Conservation (phyloP, 2,113 vertebrate species). For the Notechis scutatus region DNA sequence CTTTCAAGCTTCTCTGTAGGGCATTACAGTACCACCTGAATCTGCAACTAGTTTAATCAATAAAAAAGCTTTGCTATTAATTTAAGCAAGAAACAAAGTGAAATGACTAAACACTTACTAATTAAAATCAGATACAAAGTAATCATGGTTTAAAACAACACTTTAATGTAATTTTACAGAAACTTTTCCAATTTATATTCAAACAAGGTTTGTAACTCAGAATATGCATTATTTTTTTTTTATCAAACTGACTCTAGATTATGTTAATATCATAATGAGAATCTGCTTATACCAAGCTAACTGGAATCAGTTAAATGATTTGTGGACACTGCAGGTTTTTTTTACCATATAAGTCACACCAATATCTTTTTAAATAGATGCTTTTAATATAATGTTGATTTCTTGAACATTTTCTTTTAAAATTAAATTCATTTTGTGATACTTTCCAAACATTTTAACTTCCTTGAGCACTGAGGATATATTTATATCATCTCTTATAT, state of each 20-base stretch:
- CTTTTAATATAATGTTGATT: background rate
- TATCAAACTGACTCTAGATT: conserved; percentile 27
- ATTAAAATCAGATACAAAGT: conserved; percentile 48
- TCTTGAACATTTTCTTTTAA: background rate
- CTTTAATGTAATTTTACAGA: conserved; percentile 21
- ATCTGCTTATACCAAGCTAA: background rate
- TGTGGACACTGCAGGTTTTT: background rate
- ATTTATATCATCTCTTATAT: conserved; percentile 29
- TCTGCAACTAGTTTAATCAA: conserved; percentile 51
- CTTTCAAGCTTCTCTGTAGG: conserved; percentile 60
- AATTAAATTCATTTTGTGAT: background rate
- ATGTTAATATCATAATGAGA: background rate
- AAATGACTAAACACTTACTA: conserved; percentile 45
- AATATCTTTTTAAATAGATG: background rate
- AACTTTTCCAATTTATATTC: conserved; percentile 26
- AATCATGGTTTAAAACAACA: conserved; percentile 31
- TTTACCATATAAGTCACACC: background rate
- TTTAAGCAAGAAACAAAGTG: conserved; percentile 33
- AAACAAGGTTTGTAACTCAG: conserved; percentile 33
- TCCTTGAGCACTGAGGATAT: conserved; percentile 38
- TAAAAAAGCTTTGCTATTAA: conserved; percentile 41
- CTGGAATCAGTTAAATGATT: conserved; percentile 19
- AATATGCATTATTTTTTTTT: conserved; percentile 16
- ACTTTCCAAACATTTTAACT: conserved; percentile 1
- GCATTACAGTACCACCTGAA: conserved; percentile 50